A percentile compares a stretch with the other conserved stretches of the same genome.
Evolutionary conservation across 2,113 vertebrate species (phyloP).

Genomic region (Mustelus asterias): DNA sequence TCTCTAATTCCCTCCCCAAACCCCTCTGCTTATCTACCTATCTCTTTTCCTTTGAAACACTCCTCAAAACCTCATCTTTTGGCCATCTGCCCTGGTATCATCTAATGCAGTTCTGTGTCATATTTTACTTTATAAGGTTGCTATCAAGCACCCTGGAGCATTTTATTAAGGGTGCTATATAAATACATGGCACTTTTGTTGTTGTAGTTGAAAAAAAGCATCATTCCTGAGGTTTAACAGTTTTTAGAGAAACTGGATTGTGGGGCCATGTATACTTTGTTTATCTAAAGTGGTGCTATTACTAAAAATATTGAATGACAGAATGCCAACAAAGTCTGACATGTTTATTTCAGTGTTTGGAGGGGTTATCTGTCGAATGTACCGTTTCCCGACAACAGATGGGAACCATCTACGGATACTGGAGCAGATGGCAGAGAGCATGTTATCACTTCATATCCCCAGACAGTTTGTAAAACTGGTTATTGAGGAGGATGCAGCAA

Average conservation of each 20-base stretch:
- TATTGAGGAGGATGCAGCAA: constrained; percentile 84
- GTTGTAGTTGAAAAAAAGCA: too few relatives aligned
- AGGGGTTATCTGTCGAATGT: constrained; percentile 92
- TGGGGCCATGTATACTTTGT: neutral
- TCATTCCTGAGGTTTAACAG: neutral
- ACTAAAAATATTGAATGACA: neutral
- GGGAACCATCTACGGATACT: constrained; percentile 89
- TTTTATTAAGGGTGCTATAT: too few relatives aligned
- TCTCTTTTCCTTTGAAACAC: too few relatives aligned
- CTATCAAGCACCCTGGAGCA: too few relatives aligned
- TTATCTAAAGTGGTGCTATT: neutral
- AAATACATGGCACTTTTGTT: too few relatives aligned
- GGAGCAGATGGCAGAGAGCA: constrained; percentile 95
- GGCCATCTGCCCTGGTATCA: too few relatives aligned
- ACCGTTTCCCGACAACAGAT: constrained; percentile 88
- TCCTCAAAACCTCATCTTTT: too few relatives aligned
- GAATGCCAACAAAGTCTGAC: neutral
- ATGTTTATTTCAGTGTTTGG: constrained; percentile 72
- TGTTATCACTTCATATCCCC: constrained; percentile 83
- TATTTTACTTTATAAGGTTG: too few relatives aligned
- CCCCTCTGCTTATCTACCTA: too few relatives aligned
- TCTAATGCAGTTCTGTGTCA: too few relatives aligned
- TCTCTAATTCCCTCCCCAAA: too few relatives aligned
- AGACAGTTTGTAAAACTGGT: constrained; percentile 90
- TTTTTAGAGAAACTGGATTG: neutral